Evolutionary conservation across 2,888 invertebrate genomes (phyloP), one percentile per base, ranked within the genome.

Genomic region (Formica aserva): DNA sequence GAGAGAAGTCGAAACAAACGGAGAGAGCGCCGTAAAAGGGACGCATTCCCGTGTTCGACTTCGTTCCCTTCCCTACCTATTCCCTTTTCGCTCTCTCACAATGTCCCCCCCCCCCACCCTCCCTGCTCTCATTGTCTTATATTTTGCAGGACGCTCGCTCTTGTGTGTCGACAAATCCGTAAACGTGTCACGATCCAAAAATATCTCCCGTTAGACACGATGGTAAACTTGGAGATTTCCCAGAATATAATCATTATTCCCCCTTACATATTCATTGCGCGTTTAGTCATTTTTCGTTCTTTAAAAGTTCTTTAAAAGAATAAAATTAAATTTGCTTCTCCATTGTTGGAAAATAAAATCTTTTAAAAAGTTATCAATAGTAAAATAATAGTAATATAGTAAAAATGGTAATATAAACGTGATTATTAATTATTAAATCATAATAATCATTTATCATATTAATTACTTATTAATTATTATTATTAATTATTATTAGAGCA

Each of bases 21-120:
- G 72, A 45, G 63, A 76, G 67, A 72, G 63, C 72, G 22, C 86
- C 86, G 82, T 89, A 89, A 91, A 91, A 89, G 90, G 88, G 87
- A 89, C 88, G 82, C 78, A 83, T 65, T 55, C 66, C 32, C 22
- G 62, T 22, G 38, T 69, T 63, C 67, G 67, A 11, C 60, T 48
- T n/a, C 35, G 35, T 60, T 52, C 55, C 35, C n/a, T 38, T 48
- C 22, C 48, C 48, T n/a, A 52, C n/a, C n/a, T 6, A 32, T 6
- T 32, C 32, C n/a, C n/a, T 52, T 52, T 52, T 52, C 18, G 8
- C 8, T 1, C 48, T 18, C 48, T 48, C 48, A n/a, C 48, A 48
- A 48, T n/a, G 22, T 18, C 18, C 11, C 60, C 6, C n/a, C 6
- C 13, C 32, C 3, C 32, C n/a, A 5, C 15, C 8, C 38, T 15